Evolutionary conservation across 2,113 vertebrate genomes (phyloP).

Genomic region (Podarcis muralis): DNA sequence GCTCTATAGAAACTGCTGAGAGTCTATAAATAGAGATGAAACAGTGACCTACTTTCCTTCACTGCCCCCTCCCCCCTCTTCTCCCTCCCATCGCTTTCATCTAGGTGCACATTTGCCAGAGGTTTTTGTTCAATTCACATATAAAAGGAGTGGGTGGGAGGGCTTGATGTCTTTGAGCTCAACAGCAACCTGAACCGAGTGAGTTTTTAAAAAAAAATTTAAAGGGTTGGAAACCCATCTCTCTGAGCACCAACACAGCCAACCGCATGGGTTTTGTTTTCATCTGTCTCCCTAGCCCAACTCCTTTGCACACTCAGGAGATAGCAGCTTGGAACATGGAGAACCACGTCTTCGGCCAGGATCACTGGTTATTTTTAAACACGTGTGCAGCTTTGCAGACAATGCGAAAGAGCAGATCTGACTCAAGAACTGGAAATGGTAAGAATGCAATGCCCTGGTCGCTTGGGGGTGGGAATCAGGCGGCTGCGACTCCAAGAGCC

Average conservation of each 20-base stretch:
- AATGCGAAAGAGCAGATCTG: neutral
- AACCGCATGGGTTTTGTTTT: neutral
- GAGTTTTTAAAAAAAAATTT: too few species aligned
- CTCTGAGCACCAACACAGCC: neutral
- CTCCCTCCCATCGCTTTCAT: slow-evolving; percentile 11
- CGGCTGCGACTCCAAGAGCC: neutral
- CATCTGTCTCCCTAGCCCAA: neutral
- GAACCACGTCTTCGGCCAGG: neutral
- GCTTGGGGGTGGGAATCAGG: neutral
- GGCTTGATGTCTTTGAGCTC: slow-evolving; percentile 51
- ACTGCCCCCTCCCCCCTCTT: neutral
- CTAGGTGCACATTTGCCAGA: slow-evolving; percentile 40
- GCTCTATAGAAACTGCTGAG: neutral
- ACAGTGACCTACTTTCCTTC: neutral
- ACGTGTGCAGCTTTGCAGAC: neutral
- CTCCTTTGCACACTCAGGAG: neutral
- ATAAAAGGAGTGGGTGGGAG: neutral
- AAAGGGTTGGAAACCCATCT: neutral
- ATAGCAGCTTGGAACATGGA: neutral
- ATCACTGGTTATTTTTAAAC: neutral
- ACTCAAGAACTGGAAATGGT: neutral
- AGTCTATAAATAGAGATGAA: slow-evolving; percentile 20
- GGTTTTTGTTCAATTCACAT: slow-evolving; percentile 27
- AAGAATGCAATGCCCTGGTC: neutral
- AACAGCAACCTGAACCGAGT: slow-evolving; percentile 17